These are phyloP conservation scores for Ephestia elutella DNA, from an alignment of 1,140 invertebrate genomes.

Conservation along the genomic window DNA sequence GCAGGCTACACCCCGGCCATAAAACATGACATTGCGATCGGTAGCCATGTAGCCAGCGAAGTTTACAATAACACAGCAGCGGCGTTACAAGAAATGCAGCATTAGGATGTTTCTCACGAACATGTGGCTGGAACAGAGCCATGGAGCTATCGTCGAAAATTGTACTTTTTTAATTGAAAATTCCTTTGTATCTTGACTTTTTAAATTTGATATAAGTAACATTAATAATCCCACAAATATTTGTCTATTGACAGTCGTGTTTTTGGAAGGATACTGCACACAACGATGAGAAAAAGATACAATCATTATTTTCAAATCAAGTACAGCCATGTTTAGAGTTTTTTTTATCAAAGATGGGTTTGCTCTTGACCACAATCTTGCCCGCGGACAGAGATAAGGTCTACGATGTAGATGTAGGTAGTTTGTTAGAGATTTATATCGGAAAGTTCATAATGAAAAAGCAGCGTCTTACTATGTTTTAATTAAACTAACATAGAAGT, in stretches of 20 bases:
- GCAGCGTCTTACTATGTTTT: background rate
- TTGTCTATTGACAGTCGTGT: no score
- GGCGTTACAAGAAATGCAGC: slow-evolving; percentile 44
- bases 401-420: no score
- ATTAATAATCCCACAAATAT: no score
- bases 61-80: slow-evolving; percentile 13
- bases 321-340: no score
- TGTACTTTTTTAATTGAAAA: background rate
- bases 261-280: no score
- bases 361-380: no score
- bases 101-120: slow-evolving; percentile 57
- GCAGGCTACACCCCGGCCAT: background rate
- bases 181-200: no score
- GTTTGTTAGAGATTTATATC: background rate
- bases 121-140: slow-evolving; percentile 29
- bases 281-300: no score
- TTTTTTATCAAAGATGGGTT: no score
- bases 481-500: background rate
- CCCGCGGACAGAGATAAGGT: no score
- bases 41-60: background rate
- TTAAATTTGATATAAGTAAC: no score
- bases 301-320: no score
- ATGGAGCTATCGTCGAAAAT: background rate
- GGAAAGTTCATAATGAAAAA: background rate
- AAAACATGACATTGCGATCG: slow-evolving; percentile 2